A percentile compares a stretch with the other conserved stretches of the same genome.
Evolutionary conservation across 2,797 vertebrate genomes (phyloP).

Genomic region (Pygocentrus nattereri): DNA sequence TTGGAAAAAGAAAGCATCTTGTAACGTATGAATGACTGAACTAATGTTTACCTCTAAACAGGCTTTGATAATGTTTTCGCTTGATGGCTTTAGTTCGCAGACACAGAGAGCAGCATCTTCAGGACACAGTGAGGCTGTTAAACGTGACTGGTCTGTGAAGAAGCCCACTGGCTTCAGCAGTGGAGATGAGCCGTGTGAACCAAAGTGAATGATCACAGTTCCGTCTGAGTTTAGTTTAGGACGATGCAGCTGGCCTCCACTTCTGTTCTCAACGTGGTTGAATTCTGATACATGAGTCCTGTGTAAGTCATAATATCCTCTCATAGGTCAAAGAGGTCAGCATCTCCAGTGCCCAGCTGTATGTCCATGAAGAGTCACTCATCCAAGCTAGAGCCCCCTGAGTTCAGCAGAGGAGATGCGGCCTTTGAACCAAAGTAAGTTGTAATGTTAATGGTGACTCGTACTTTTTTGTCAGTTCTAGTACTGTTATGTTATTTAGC

Average conservation of each 20-base stretch:
- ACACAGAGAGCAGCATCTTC: neutral
- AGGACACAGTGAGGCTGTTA: neutral
- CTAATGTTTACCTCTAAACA: neutral
- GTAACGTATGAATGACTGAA: neutral
- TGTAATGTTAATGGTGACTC: neutral
- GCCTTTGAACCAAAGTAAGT: neutral
- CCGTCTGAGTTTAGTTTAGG: too few species aligned
- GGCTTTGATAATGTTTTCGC: neutral
- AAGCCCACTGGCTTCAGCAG: neutral
- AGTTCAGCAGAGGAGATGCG: slow-evolving; percentile 14
- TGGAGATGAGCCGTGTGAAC: neutral
- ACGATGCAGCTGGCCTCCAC: too few species aligned
- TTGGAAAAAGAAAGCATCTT: neutral
- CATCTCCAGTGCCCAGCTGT: slow-evolving; percentile 3
- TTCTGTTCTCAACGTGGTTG: too few species aligned
- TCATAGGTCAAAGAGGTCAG: neutral
- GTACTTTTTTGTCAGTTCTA: too few species aligned
- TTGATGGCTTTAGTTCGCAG: neutral
- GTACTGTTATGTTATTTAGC: too few species aligned
- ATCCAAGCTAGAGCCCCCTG: slow-evolving; percentile 16
- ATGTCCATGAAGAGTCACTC: slow-evolving; percentile 29
- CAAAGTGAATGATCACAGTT: neutral
- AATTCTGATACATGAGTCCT: neutral
- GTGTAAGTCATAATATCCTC: neutral
- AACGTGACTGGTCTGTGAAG: neutral